Conservation (phyloP, 1,140 invertebrate species). For the Drosophila pseudoobscura region DNA sequence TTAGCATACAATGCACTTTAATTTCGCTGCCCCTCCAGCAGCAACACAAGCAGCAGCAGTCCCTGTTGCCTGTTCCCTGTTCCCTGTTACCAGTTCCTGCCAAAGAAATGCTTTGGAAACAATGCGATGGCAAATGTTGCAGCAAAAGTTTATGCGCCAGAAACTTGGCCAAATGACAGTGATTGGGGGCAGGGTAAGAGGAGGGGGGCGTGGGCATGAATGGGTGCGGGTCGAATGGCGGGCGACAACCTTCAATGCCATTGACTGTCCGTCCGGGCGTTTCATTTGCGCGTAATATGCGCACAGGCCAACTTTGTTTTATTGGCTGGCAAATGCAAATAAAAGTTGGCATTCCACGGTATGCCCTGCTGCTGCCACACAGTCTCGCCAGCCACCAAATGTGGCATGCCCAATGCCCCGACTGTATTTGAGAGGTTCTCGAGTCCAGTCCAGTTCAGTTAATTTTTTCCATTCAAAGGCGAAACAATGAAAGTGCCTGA, state of each 20-base stretch:
- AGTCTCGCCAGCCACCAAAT: too few species aligned
- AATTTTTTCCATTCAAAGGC: constrained; percentile 38
- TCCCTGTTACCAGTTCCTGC: background rate
- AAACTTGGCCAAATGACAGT: constrained; percentile 76
- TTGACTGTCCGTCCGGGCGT: constrained; percentile 48
- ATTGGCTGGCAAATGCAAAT: constrained; percentile 53
- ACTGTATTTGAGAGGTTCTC: too few species aligned
- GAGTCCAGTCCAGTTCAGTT: constrained; percentile 24
- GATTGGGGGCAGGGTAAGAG: constrained; percentile 26
- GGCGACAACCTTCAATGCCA: constrained; percentile 40
- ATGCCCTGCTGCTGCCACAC: too few species aligned
- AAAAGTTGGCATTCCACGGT: constrained; percentile 21
- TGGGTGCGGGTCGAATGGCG: background rate
- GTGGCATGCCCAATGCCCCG: background rate
- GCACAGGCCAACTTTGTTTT: constrained; percentile 46
- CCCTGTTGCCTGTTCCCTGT: background rate
- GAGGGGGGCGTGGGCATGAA: background rate
- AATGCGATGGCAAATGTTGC: constrained; percentile 75
- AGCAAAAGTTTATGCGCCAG: constrained; percentile 78
- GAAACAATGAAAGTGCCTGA: constrained; percentile 35
- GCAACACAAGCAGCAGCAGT: background rate
- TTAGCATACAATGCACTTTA: constrained; percentile 79
- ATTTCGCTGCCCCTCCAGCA: constrained; percentile 41
- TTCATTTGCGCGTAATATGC: constrained; percentile 57
- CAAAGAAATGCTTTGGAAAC: constrained; percentile 57